Conservation (phyloP, 2,888 invertebrate genomes). For the Ectropis crepuscularia region DNA sequence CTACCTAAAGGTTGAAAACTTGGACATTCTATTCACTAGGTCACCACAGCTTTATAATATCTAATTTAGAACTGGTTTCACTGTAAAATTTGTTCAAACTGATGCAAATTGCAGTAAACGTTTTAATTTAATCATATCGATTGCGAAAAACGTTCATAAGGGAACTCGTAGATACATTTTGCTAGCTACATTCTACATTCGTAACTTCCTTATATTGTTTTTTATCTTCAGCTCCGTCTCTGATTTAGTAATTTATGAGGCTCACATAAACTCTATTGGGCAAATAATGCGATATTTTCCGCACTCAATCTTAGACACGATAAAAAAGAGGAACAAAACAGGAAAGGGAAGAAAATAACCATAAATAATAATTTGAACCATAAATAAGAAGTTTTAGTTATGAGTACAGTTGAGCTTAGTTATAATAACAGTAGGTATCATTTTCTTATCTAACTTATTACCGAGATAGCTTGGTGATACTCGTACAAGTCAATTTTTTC, state of each 20-base stretch:
- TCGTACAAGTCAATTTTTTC: too few relatives aligned
- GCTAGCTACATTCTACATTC: background rate
- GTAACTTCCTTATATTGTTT: conserved; percentile 1
- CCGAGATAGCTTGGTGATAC: too few relatives aligned
- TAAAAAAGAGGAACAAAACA: conserved; percentile 7
- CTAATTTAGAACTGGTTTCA: too few relatives aligned
- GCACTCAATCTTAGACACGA: conserved; percentile 8
- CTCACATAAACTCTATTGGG: conserved; percentile 11
- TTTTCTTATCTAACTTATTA: background rate
- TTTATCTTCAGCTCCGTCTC: background rate
- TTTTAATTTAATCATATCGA: too few relatives aligned
- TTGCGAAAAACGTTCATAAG: too few relatives aligned
- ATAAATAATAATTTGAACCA: conserved; percentile 5
- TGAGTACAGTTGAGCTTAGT: too few relatives aligned
- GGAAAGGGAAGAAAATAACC: conserved; percentile 1
- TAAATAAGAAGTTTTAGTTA: background rate
- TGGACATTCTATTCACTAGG: too few relatives aligned
- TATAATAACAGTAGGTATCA: background rate
- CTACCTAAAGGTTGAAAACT: too few relatives aligned
- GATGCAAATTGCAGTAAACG: too few relatives aligned
- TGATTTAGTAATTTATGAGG: conserved; percentile 19
- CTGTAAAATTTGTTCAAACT: too few relatives aligned
- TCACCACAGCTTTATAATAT: too few relatives aligned
- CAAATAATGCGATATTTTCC: conserved; percentile 11
- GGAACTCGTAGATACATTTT: background rate